A percentile compares a stretch with the other conserved stretches of the same genome.
phyloP scores from a whole-genome alignment of 2,888 invertebrate species.

The Phengaris alcon region DNA sequence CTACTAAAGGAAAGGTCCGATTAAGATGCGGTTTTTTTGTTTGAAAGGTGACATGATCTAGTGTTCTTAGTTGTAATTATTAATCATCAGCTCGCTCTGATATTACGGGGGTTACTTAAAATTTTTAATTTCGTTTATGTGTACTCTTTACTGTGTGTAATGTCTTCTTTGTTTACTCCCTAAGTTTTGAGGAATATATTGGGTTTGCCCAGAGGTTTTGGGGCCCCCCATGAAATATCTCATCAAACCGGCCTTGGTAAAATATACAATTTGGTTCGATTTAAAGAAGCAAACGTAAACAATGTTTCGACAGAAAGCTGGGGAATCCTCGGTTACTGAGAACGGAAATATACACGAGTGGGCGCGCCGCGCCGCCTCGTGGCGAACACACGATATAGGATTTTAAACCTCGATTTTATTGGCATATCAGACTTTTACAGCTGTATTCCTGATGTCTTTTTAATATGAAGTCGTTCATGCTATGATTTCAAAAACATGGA shows the following conservation, averaged over 20 bases:
- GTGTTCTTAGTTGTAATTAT: too few species aligned
- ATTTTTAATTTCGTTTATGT: too few species aligned
- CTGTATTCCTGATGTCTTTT: too few species aligned
- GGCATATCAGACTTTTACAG: neutral
- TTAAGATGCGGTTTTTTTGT: too few species aligned
- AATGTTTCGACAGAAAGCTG: neutral
- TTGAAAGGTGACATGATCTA: too few species aligned
- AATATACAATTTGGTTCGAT: neutral
- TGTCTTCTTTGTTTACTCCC: neutral
- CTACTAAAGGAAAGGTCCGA: too few species aligned
- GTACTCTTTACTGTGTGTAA: too few species aligned
- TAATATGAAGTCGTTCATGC: too few species aligned
- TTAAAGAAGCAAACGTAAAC: constrained; percentile 5
- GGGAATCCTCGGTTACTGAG: constrained; percentile 8
- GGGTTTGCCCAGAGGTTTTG: neutral
- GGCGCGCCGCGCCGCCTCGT: neutral
- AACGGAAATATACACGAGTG: constrained; percentile 10
- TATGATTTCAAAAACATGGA: too few species aligned
- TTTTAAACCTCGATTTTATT: constrained; percentile 20
- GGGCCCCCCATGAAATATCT: neutral
- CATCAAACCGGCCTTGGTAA: neutral
- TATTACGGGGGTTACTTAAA: too few species aligned
- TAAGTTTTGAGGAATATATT: neutral
- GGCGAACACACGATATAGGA: neutral
- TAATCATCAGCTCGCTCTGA: too few species aligned